Evolutionary conservation across 2,113 vertebrate genomes (phyloP).

Genomic region (Percopsis transmontana): DNA sequence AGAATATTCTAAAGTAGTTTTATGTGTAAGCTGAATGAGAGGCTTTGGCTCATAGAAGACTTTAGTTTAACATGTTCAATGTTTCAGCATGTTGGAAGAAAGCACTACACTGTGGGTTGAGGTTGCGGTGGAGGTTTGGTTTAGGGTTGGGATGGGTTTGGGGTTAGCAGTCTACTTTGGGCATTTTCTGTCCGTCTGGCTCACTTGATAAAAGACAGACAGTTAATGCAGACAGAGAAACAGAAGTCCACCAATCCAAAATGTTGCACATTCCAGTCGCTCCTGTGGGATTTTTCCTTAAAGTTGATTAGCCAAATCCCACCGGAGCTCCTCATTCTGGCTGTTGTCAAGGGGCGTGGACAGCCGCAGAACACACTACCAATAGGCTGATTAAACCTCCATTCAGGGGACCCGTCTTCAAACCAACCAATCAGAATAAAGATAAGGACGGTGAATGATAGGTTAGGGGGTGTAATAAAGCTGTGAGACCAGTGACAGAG

Average conservation of each 20-base stretch:
- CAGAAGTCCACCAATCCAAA: slow-evolving; percentile 75
- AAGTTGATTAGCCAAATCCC: slow-evolving; percentile 82
- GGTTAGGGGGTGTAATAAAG: slow-evolving; percentile 70
- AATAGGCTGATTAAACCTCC: slow-evolving; percentile 78
- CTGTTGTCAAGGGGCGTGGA: slow-evolving; percentile 63
- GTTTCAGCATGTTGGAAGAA: slow-evolving; percentile 92
- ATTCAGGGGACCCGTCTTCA: slow-evolving; percentile 77
- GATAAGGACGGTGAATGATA: slow-evolving; percentile 71
- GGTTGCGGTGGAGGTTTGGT: slow-evolving; percentile 66
- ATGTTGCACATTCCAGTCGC: slow-evolving; percentile 70
- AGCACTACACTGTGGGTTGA: slow-evolving; percentile 86
- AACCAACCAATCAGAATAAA: slow-evolving; percentile 80
- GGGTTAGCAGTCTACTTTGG: slow-evolving; percentile 63
- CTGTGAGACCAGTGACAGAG: slow-evolving; percentile 81
- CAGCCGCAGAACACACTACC: slow-evolving; percentile 77
- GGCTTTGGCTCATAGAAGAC: slow-evolving; percentile 64
- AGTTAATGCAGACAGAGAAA: slow-evolving; percentile 51
- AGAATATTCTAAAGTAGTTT: slow-evolving; percentile 39
- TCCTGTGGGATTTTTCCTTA: slow-evolving; percentile 76
- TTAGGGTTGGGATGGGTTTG: slow-evolving; percentile 30
- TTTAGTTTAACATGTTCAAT: slow-evolving; percentile 62
- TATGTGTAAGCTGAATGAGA: slow-evolving; percentile 31
- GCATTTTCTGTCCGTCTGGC: slow-evolving; percentile 62
- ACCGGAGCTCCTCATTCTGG: slow-evolving; percentile 79
- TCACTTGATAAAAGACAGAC: slow-evolving; percentile 70